phyloP scores from a whole-genome alignment of 2,113 vertebrate species.

The Sinocyclocheilus anophthalmus region DNA sequence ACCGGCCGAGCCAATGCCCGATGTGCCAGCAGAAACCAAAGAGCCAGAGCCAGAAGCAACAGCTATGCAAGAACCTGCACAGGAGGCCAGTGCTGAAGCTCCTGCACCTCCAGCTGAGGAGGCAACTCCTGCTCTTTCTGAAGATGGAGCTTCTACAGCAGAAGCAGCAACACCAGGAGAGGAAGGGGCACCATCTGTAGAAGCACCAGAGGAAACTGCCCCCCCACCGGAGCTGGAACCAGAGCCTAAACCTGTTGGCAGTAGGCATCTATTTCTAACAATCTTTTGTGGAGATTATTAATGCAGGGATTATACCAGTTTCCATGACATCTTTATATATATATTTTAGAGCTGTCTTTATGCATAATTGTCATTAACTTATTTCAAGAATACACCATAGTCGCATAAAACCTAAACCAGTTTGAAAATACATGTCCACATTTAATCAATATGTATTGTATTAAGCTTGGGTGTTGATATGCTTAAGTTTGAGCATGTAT shows the following conservation, averaged over 20 bases:
- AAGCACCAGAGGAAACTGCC: slow-evolving; percentile 42
- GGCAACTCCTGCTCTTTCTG: slow-evolving; percentile 1
- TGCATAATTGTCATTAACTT: background rate
- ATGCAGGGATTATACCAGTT: slow-evolving; percentile 7
- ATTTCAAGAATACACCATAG: background rate
- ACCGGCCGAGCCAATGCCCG: background rate
- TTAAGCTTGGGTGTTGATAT: background rate
- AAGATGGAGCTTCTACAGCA: slow-evolving; percentile 39
- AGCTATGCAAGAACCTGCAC: slow-evolving; percentile 39
- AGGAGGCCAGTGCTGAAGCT: slow-evolving; percentile 40
- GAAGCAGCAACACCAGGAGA: slow-evolving; percentile 44
- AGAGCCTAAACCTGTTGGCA: slow-evolving; percentile 62
- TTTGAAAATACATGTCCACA: background rate
- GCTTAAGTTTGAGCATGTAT: too few relatives aligned
- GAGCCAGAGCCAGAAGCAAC: slow-evolving; percentile 45
- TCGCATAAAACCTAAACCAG: background rate
- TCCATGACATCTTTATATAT: background rate
- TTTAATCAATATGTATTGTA: background rate
- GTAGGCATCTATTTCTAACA: slow-evolving; percentile 64
- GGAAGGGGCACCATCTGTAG: slow-evolving; percentile 43
- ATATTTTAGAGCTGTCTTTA: background rate
- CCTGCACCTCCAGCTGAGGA: slow-evolving; percentile 11
- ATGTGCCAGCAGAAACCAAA: slow-evolving; percentile 34
- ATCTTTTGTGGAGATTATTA: background rate
- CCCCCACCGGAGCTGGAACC: slow-evolving; percentile 57